phyloP scores from a whole-genome alignment of 2,888 invertebrate species.

The Drosophila anomalipes region DNA sequence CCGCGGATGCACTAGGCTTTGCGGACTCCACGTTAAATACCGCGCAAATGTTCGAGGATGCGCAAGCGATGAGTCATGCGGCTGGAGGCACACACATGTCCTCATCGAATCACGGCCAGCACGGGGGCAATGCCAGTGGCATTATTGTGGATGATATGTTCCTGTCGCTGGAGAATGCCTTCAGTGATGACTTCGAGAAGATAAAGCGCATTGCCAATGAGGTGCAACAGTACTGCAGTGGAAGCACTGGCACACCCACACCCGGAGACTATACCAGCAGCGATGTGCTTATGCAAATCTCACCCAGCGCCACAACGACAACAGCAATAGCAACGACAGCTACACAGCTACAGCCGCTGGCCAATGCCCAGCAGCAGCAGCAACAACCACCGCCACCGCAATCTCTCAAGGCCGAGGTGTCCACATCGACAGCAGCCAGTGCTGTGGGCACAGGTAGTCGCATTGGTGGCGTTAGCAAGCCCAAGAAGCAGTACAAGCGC shows the following conservation, averaged over 20 bases:
- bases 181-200: conserved; percentile 93
- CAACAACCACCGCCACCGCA: conserved; percentile 49
- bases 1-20: conserved; percentile 84
- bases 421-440: conserved; percentile 86
- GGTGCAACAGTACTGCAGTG: conserved; percentile 90
- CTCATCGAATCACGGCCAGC: conserved; percentile 54
- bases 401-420: conserved; percentile 85
- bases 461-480: conserved; percentile 86
- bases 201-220: conserved; percentile 93
- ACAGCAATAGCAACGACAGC: conserved; percentile 54
- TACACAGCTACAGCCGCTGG: conserved; percentile 56
- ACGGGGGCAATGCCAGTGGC: conserved; percentile 73
- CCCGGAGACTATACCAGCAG: conserved; percentile 81
- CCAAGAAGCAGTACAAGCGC: conserved; percentile 90
- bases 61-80: conserved; percentile 66
- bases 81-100: conserved; percentile 48
- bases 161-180: conserved; percentile 85
- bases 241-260: conserved; percentile 64
- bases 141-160: conserved; percentile 86
- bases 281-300: conserved; percentile 85
- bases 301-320: conserved; percentile 81
- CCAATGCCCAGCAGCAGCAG: conserved; percentile 61
- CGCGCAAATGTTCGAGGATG: conserved; percentile 85
- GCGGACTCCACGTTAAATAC: conserved; percentile 84
- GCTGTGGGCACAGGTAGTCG: conserved; percentile 26